These are phyloP conservation scores for Trachurus trachurus DNA, from an alignment of 2,797 vertebrate species.

Conservation along the genomic window DNA sequence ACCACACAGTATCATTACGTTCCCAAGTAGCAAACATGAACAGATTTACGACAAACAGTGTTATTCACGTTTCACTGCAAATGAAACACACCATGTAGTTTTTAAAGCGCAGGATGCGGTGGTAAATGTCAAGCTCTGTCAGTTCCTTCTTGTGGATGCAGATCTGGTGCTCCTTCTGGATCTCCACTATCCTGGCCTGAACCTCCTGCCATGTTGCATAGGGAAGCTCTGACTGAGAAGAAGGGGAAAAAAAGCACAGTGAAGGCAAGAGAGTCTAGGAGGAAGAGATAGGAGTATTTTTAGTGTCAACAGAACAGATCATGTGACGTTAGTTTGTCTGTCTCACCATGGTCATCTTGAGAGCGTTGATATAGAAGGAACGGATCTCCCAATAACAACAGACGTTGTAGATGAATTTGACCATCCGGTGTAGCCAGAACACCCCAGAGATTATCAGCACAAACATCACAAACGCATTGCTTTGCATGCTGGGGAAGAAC, in stretches of 20 bases:
- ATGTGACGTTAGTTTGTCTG: background rate
- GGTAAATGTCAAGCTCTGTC: constrained; percentile 96
- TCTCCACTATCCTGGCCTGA: constrained; percentile 96
- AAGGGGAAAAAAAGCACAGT: background rate
- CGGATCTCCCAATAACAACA: constrained; percentile 99
- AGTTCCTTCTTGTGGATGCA: constrained; percentile 99
- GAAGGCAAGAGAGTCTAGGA: background rate
- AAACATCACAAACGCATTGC: constrained; percentile 94
- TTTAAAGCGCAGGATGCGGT: constrained; percentile 98
- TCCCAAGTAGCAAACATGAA: background rate
- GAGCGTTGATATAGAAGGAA: constrained; percentile 95
- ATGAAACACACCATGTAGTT: constrained; percentile 95
- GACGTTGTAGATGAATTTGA: constrained; percentile 98
- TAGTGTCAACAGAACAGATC: background rate
- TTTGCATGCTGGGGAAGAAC: constrained; percentile 88
- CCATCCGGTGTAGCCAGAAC: constrained; percentile 96
- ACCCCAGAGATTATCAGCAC: constrained; percentile 94
- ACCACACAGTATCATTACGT: background rate
- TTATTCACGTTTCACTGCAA: background rate
- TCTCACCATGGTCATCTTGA: constrained; percentile 96
- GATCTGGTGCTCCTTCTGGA: constrained; percentile 99
- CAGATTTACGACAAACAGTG: background rate
- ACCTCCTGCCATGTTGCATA: constrained; percentile 99
- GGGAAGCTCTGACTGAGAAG: constrained; percentile 89
- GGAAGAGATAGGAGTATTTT: too few relatives aligned